Evolutionary conservation across 2,113 vertebrate species (phyloP).

Genomic region (Monopterus albus): DNA sequence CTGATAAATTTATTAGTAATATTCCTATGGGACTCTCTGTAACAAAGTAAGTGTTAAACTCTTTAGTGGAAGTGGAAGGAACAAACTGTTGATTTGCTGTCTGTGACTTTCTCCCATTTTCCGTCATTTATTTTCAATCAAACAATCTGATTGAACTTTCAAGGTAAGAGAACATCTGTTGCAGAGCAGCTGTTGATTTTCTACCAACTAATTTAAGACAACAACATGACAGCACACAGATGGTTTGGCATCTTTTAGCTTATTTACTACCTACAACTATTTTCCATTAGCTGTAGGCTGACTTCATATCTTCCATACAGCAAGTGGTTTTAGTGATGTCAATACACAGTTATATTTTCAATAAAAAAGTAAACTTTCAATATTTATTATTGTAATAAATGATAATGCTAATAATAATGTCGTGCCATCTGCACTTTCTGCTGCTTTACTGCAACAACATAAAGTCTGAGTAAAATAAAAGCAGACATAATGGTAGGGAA

Average conservation of each 20-base stretch:
- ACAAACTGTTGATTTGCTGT: background rate
- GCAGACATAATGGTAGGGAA: too few relatives aligned
- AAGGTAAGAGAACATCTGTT: too few relatives aligned
- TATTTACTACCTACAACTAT: background rate
- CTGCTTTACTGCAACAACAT: too few relatives aligned
- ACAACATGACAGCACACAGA: too few relatives aligned
- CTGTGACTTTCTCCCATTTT: background rate
- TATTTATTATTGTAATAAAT: too few relatives aligned
- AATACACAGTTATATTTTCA: background rate
- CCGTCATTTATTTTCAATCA: background rate
- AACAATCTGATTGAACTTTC: background rate
- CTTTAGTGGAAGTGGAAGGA: background rate
- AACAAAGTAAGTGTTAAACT: background rate
- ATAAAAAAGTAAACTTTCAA: too few relatives aligned
- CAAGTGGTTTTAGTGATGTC: background rate
- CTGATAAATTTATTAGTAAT: too few relatives aligned
- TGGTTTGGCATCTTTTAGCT: background rate
- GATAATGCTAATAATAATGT: too few relatives aligned
- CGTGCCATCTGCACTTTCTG: too few relatives aligned
- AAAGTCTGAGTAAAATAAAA: too few relatives aligned
- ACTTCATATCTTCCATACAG: background rate
- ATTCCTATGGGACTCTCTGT: background rate
- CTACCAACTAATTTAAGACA: too few relatives aligned
- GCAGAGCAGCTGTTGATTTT: too few relatives aligned
- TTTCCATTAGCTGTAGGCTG: background rate